Base-by-base conservation (phyloP, 2,888 invertebrate species). In the Dascillus cervinus region DNA sequence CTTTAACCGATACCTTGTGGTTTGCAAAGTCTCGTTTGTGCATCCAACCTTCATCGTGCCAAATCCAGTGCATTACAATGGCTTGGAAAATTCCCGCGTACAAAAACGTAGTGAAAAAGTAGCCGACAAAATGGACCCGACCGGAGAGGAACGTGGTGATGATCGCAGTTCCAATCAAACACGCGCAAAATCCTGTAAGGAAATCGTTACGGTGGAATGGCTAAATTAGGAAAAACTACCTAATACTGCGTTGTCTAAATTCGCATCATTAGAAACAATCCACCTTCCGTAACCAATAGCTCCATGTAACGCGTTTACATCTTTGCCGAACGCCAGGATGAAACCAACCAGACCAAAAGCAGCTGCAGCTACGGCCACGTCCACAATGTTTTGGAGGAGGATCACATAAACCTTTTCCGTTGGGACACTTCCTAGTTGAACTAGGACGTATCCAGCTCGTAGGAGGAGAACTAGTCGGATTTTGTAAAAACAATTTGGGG, bases 31-130 rank as follows among this genome's bases (percentile, higher is more conserved):
- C 22, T 9, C 45, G 47, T 1, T 37, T 30, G 3, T 44, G 38
- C 56, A 65, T 56, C 61, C 61, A 65, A 11, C 64, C 64, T 3
- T 47, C 26, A 1, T 44, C 32, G 5, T 58, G 52, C 60, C 61
- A 63, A 3, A 49, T 31, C 64, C 64, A 65, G 28, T 63, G 63
- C 24, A 66, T 55, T 4, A 58, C 31, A 5, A 65, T 32, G 0
- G 65, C 65, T 26, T 58, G 58, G 9, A 59, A 13, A 1, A 64
- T 8, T 1, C 53, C 56, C 2, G 58, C 44, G 12, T 58, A 44
- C 4, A 63, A 11, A 0, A 51, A 30, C 6, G 47, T 55, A 11
- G 52, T 37, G 4, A 55, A 20, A 2, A 60, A 31, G 13, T 53
- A 56, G 2, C 53, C 58, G n/a, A 57, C 24, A 8, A 53, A 47